Evolutionary conservation across 2,888 invertebrate genomes (phyloP), one percentile per base, ranked within the genome.

Genomic region (Masnerella sp.): DNA sequence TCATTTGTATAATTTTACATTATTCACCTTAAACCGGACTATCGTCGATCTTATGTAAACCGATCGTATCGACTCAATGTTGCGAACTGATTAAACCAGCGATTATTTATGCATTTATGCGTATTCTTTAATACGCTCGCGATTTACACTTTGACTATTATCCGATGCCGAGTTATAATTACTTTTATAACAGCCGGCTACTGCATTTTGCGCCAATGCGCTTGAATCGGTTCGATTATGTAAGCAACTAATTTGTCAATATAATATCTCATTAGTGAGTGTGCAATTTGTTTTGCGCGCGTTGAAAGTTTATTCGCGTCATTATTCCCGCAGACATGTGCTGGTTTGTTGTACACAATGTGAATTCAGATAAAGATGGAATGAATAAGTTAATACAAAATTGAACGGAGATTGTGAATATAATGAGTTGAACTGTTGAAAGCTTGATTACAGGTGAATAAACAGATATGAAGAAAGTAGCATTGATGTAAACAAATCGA

Each of bases 101-200:
- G 47, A 65, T 74, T 74, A 69, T 65, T 68, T 68, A 69, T 65
- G 68, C 36, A 65, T 74, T 74, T 69, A 69, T 74, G 69, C 74
- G 59, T 69, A 69, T 65, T 69, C 69, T 62, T 65, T 58, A 51
- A 69, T 69, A 62, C 42, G 59, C 43, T 64, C 42, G 22, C 52
- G 64, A 74, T 74, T 74, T 67, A 61, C 61, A 58, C 68, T 74
- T 58, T 52, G 45, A 64, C 47, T 62, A 65, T 74, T 69, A 69
- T 59, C 47, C 18, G 38, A 14, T 25, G 45, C 28, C 14, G 47
- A 40, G 59, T 67, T 62, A 67, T 67, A 73, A 73, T 73, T 73
- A 68, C 62, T 59, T 56, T 38, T 67, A 38, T 51, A 25, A 25
- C 11, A 42, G 11, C 1, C 59, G 25, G 71, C 58, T 62, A 62